Conservation (phyloP, 2,888 invertebrate species). For the Yponomeuta sedellus region DNA sequence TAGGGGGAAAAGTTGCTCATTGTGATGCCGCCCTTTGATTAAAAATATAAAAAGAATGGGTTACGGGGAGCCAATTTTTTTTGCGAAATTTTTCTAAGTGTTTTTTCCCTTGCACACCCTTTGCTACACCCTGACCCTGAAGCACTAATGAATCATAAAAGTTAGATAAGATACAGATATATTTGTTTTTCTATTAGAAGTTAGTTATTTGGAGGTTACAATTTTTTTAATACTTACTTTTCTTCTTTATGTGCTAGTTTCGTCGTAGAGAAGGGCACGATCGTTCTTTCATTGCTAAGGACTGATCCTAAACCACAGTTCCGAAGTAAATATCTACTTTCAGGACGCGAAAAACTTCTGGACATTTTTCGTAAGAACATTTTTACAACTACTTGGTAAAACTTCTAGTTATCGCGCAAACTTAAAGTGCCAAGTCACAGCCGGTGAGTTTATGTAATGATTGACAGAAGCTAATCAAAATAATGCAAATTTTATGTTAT, state of each 20-base stretch:
- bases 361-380: conserved; percentile 21
- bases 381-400: conserved; percentile 1
- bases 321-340: conserved; percentile 41
- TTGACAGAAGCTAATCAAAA: background rate
- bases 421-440: conserved; percentile 2
- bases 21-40: too few species aligned
- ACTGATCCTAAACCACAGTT: conserved; percentile 39
- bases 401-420: conserved; percentile 11
- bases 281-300: conserved; percentile 45
- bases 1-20: too few species aligned
- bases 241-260: conserved; percentile 52
- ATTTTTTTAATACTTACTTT: conserved; percentile 47
- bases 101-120: too few species aligned
- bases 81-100: too few species aligned
- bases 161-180: too few species aligned
- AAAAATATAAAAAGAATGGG: too few species aligned
- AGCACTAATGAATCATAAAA: too few species aligned
- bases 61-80: too few species aligned
- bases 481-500: background rate
- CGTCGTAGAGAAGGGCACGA: conserved; percentile 54
- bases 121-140: too few species aligned
- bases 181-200: too few species aligned
- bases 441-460: background rate
- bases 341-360: conserved; percentile 46
- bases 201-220: background rate